Percentiles rank a stretch among this genome's conserved stretches.
Evolutionary conservation across 2,797 vertebrate genomes (phyloP).

Genomic region (Sciurus vulgaris): DNA sequence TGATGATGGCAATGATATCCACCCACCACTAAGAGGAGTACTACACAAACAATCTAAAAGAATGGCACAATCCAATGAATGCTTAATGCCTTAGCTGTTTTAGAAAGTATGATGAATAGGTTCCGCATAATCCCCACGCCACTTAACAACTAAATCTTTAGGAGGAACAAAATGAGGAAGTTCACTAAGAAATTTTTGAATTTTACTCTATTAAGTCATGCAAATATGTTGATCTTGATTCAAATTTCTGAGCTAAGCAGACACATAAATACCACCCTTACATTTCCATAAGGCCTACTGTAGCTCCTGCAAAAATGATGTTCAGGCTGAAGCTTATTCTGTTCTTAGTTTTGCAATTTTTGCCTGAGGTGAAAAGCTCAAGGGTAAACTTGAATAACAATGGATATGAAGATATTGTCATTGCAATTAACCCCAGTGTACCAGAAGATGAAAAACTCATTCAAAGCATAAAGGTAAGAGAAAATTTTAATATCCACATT

Average conservation of each 20-base stretch:
- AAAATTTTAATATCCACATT: not conserved
- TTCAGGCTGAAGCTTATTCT: conserved; percentile 40
- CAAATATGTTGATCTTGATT: conserved; percentile 56
- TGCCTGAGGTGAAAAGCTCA: conserved; percentile 56
- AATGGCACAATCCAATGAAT: not conserved
- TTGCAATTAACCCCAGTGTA: conserved; percentile 81
- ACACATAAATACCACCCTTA: conserved; percentile 62
- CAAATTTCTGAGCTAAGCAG: conserved; percentile 33
- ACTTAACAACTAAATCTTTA: conserved; percentile 32
- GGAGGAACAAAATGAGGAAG: conserved; percentile 54
- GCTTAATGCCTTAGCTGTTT: not conserved
- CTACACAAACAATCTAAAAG: not conserved
- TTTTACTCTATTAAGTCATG: conserved; percentile 15
- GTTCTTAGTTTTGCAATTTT: conserved; percentile 40
- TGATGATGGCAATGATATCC: not conserved
- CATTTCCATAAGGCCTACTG: not conserved
- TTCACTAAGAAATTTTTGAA: not conserved
- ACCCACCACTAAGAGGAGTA: not conserved
- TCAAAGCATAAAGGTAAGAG: conserved; percentile 81
- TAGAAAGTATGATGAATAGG: conserved; percentile 9
- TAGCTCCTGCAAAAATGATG: conserved; percentile 28
- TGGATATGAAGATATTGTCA: conserved; percentile 81
- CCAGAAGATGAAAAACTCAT: conserved; percentile 79
- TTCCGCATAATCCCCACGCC: not conserved
- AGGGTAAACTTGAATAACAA: conserved; percentile 68